These are phyloP conservation scores for Eugnorisma glareosa DNA, from an alignment of 2,888 invertebrate species.

Conservation along the genomic window DNA sequence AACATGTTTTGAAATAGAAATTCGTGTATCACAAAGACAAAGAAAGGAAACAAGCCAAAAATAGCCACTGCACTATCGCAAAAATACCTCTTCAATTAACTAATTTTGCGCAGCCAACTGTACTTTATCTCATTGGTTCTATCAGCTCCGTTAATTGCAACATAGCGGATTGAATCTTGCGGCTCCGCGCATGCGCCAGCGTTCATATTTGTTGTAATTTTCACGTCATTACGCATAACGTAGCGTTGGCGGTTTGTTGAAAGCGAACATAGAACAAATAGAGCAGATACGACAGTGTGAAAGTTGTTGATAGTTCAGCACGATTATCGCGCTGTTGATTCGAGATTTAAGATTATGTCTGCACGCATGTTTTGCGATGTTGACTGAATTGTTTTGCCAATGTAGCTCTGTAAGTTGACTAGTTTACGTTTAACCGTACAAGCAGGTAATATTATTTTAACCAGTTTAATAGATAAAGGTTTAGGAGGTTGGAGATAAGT, in stretches of 20 bases:
- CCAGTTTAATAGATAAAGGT: background rate
- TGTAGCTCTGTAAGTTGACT: background rate
- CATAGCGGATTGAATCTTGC: slow-evolving; percentile 81
- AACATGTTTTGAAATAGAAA: too few species aligned
- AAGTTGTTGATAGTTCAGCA: slow-evolving; percentile 40
- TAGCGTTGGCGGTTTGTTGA: slow-evolving; percentile 79
- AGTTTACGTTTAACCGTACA: background rate
- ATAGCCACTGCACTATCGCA: background rate
- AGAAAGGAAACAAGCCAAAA: background rate
- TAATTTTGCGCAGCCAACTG: slow-evolving; percentile 57
- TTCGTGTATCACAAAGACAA: background rate
- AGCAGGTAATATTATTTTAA: background rate
- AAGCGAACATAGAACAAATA: slow-evolving; percentile 80
- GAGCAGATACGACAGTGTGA: slow-evolving; percentile 60
- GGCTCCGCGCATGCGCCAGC: slow-evolving; percentile 72
- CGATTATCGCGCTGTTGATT: slow-evolving; percentile 43
- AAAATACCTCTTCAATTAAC: slow-evolving; percentile 59
- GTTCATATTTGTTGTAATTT: slow-evolving; percentile 85
- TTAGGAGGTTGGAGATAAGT: too few species aligned
- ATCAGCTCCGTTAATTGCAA: slow-evolving; percentile 74
- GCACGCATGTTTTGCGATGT: slow-evolving; percentile 28
- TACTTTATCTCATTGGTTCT: slow-evolving; percentile 64
- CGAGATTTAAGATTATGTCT: slow-evolving; percentile 48
- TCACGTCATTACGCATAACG: slow-evolving; percentile 85
- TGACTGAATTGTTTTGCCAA: slow-evolving; percentile 2